A percentile compares a stretch with the other conserved stretches of the same genome.
phyloP scores from a whole-genome alignment of 92 coral and sea anemone genomes.

The Phymanthus crucifer region DNA sequence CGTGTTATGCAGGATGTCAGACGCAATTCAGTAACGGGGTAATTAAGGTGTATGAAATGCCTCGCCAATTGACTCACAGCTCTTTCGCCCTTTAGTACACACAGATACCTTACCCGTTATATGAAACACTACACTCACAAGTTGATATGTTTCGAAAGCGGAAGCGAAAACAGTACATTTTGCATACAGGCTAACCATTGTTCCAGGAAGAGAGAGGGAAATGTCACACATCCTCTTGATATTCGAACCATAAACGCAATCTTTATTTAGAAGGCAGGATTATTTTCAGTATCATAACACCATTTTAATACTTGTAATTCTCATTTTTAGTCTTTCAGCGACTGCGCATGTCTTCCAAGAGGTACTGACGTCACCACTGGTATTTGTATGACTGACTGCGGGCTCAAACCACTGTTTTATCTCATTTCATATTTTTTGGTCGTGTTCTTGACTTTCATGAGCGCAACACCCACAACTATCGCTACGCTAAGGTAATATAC shows the following conservation, averaged over 20 bases:
- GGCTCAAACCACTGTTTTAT: slow-evolving; percentile 44
- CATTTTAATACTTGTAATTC: background rate
- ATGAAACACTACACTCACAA: too few species aligned
- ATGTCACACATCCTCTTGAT: too few species aligned
- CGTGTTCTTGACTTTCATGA: slow-evolving; percentile 59
- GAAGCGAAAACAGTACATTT: too few species aligned
- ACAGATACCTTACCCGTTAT: too few species aligned
- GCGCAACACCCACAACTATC: slow-evolving; percentile 60
- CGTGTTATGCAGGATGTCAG: slow-evolving; percentile 83
- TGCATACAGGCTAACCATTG: too few species aligned
- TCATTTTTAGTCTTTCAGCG: slow-evolving; percentile 19
- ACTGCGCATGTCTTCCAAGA: slow-evolving; percentile 46
- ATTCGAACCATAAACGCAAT: background rate
- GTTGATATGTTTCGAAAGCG: too few species aligned
- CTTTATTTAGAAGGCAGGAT: too few species aligned
- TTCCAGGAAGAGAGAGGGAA: too few species aligned
- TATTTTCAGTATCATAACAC: background rate
- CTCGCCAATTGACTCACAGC: too few species aligned
- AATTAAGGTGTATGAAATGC: too few species aligned
- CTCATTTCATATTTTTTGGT: slow-evolving; percentile 32
- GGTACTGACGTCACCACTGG: slow-evolving; percentile 41
- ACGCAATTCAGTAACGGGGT: slow-evolving; percentile 32
- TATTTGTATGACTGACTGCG: slow-evolving; percentile 61
- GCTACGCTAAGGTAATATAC: slow-evolving; percentile 63
- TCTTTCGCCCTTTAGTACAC: too few species aligned